Evolutionary conservation across 2,888 invertebrate genomes (phyloP).

Genomic region (Xanthorhoe spadicearia): DNA sequence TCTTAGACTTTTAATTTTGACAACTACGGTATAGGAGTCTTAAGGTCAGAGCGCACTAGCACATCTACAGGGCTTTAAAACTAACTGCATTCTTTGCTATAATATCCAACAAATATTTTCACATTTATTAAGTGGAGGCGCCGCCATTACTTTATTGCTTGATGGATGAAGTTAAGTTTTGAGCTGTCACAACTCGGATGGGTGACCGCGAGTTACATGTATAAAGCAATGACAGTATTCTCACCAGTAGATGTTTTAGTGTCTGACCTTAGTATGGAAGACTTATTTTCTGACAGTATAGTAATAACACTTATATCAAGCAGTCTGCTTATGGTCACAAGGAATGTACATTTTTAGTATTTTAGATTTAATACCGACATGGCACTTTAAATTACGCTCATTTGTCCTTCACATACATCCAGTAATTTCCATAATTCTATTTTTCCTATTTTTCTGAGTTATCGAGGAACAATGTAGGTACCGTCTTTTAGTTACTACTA

Average conservation of each 20-base stretch:
- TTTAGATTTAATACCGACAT: conserved; percentile 34
- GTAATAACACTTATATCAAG: conserved; percentile 24
- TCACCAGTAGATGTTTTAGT: background rate
- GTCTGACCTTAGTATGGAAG: background rate
- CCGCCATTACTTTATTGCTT: no score
- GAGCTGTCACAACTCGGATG: no score
- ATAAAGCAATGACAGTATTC: background rate
- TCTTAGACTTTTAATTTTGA: background rate
- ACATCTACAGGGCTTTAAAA: background rate
- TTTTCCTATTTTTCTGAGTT: conserved; percentile 14
- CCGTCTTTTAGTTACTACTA: conserved; percentile 19
- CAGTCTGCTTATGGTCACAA: conserved; percentile 32
- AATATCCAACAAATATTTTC: background rate
- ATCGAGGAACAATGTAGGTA: conserved; percentile 30
- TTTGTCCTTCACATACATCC: conserved; percentile 29
- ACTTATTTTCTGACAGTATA: conserved; percentile 14
- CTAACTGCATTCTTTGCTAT: no score
- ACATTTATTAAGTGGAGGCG: no score
- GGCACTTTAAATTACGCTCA: conserved; percentile 31
- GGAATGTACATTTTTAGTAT: conserved; percentile 37
- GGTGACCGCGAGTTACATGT: background rate
- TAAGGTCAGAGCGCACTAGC: conserved; percentile 7
- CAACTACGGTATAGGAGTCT: conserved; percentile 18
- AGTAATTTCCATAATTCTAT: conserved; percentile 20
- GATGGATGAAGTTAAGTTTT: no score